Evolutionary conservation across 2,888 invertebrate genomes (phyloP), one percentile per base, ranked within the genome.

Genomic region (Notodonta dromedarius): DNA sequence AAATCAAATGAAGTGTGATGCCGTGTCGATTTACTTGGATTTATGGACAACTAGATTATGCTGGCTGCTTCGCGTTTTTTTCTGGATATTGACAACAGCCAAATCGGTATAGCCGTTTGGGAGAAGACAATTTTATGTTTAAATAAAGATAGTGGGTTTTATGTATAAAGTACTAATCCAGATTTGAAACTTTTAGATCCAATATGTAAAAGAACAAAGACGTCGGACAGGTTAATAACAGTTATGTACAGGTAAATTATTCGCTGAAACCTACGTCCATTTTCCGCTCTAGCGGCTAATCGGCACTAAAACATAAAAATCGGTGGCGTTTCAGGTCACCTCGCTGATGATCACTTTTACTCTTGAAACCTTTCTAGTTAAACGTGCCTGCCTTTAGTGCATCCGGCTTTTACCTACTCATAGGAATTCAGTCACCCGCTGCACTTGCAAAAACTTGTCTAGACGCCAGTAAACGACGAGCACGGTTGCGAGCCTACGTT

Each of bases 381-480:
- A 73, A 67, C 54, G 65, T 53, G 61, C 52, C 65, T 53, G 61
- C 52, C 65, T 69, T 63, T 64, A 65, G 55, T 65, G 76, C 61
- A 67, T 69, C 60, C 65, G 67, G 62, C 72, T 71, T 77, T 77
- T 74, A 73, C 69, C 74, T 76, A 72, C 71, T 77, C 69, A 68
- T 76, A 75, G 71, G 70, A 76, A 84, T 80, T 73, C 76, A 78
- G 77, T 77, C 85, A 89, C 84, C 85, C 85, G 86, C 80, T 79
- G 66, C 80, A 79, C 80, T 80, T 78, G 65, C 74, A 89, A 90
- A 91, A 89, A 90, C 86, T 74, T 67, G 90, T 91, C 91, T 91
- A 91, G 90, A 90, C 90, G 66, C 72, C 74, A 76, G 77, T 71
- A 78, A 74, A 78, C 82, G 68, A 71, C 75, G 74, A 78, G 61